phyloP scores from a whole-genome alignment of 2,888 invertebrate species.

The Amphipyra berbera region DNA sequence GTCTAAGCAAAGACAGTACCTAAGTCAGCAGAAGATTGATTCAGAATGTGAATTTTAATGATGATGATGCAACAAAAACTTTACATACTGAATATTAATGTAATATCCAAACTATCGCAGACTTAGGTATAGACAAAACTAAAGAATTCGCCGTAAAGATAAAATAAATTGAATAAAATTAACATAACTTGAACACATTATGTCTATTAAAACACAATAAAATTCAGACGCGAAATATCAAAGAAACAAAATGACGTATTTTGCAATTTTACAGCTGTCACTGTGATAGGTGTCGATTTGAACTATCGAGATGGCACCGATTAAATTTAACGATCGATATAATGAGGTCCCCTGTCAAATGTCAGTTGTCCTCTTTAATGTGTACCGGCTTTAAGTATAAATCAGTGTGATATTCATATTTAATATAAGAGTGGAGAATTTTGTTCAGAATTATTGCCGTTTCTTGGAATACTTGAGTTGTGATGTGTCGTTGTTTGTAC shows the following conservation, averaged over 20 bases:
- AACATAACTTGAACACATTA: constrained; percentile 31
- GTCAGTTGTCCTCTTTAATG: constrained; percentile 66
- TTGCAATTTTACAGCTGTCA: constrained; percentile 45
- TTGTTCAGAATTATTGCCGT: constrained; percentile 76
- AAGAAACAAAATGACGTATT: constrained; percentile 23
- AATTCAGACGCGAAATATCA: constrained; percentile 26
- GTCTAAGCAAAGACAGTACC: neutral
- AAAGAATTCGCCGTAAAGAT: constrained; percentile 22
- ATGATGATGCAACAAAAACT: neutral
- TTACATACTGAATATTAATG: neutral
- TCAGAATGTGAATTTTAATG: neutral
- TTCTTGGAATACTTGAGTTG: constrained; percentile 78
- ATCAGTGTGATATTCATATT: constrained; percentile 83
- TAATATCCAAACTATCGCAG: neutral
- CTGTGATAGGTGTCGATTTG: constrained; percentile 52
- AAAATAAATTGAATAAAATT: constrained; percentile 27
- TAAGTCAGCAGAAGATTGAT: neutral
- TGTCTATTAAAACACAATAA: constrained; percentile 30
- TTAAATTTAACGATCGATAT: constrained; percentile 58
- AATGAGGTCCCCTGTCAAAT: constrained; percentile 65
- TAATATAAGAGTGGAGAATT: constrained; percentile 77
- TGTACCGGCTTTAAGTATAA: constrained; percentile 67
- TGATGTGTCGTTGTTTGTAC: constrained; percentile 69
- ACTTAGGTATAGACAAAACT: neutral
- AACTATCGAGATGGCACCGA: constrained; percentile 51